phyloP scores from a whole-genome alignment of 1,140 invertebrate genomes.

The Drosophila erecta region DNA sequence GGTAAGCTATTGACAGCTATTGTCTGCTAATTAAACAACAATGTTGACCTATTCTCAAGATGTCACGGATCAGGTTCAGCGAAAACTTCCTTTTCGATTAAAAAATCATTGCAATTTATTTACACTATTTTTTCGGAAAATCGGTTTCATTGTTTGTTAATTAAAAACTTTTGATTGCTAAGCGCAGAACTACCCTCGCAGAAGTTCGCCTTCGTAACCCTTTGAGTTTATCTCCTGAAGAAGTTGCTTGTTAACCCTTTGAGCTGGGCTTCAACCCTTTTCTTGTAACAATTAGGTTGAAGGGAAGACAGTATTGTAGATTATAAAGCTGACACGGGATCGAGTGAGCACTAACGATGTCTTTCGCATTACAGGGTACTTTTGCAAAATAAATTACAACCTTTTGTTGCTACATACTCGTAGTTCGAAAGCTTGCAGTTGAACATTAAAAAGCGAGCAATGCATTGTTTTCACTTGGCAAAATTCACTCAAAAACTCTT shows the following conservation, averaged over 20 bases:
- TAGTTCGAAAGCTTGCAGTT: no score
- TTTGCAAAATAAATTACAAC: background rate
- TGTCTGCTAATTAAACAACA: slow-evolving; percentile 80
- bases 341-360: slow-evolving; percentile 1
- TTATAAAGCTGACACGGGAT: background rate
- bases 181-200: slow-evolving; percentile 21
- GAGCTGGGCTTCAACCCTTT: slow-evolving; percentile 29
- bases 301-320: background rate
- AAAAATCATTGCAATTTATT: slow-evolving; percentile 42
- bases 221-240: slow-evolving; percentile 13
- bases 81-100: slow-evolving; percentile 24
- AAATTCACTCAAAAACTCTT: background rate
- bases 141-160: slow-evolving; percentile 66
- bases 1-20: slow-evolving; percentile 74
- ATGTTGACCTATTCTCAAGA: slow-evolving; percentile 77
- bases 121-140: slow-evolving; percentile 31
- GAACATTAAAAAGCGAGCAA: no score
- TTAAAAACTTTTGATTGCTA: slow-evolving; percentile 65
- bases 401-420: no score
- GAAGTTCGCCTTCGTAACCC: slow-evolving; percentile 29
- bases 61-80: slow-evolving; percentile 65
- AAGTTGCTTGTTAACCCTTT: slow-evolving; percentile 47
- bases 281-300: slow-evolving; percentile 4
- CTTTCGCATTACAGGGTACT: no score
- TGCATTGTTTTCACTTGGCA: no score